Percentiles rank a stretch among this genome's conserved stretches.
phyloP scores from a whole-genome alignment of 2,888 invertebrate species.

The Ennomos erosarius region DNA sequence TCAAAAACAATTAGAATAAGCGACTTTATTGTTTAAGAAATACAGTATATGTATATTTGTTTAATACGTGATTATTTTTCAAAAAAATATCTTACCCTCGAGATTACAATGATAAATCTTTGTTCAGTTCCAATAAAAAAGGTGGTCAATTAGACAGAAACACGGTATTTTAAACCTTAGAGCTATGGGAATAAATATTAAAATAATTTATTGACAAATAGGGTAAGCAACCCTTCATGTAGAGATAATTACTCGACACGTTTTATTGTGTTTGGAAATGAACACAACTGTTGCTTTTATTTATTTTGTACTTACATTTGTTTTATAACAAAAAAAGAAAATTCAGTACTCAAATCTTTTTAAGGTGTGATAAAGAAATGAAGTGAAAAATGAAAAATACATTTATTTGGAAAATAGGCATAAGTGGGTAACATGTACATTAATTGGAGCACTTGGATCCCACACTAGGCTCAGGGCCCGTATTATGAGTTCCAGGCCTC shows the following conservation, averaged over 20 bases:
- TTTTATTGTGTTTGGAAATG: constrained; percentile 37
- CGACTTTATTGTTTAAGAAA: not conserved
- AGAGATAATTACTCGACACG: constrained; percentile 44
- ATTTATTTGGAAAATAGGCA: too few species aligned
- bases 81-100: constrained; percentile 15
- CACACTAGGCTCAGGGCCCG: too few species aligned
- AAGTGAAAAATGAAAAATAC: too few species aligned
- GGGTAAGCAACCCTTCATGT: constrained; percentile 39
- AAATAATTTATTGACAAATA: constrained; percentile 3
- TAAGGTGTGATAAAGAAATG: too few species aligned
- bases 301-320: not conserved
- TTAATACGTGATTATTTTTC: not conserved
- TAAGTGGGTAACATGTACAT: too few species aligned
- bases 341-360: too few species aligned
- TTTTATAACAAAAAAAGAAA: too few species aligned
- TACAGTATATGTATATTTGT: not conserved
- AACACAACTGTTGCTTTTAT: constrained; percentile 40
- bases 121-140: constrained; percentile 32
- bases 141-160: constrained; percentile 9
- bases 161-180: constrained; percentile 8
- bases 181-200: not conserved
- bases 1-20: not conserved
- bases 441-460: too few species aligned
- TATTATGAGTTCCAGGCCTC: too few species aligned
- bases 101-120: constrained; percentile 36